phyloP scores from a whole-genome alignment of 2,113 vertebrate species.

The Ranitomeya variabilis region DNA sequence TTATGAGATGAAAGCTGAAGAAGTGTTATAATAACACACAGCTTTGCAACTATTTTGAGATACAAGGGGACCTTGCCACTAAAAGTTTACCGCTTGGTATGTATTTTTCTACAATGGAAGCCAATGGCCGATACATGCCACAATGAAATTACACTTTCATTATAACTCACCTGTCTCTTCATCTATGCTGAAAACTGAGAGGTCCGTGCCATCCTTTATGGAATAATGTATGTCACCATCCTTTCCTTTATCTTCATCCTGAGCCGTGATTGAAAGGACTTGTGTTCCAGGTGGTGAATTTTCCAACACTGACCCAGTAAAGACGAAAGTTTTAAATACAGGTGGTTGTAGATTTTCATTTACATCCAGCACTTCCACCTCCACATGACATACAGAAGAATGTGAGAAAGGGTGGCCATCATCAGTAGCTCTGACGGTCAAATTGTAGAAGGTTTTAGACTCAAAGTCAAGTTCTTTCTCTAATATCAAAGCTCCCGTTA shows the following conservation, averaged over 20 bases:
- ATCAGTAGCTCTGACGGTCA: conserved; percentile 87
- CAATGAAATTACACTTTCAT: background rate
- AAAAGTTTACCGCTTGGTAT: too few species aligned
- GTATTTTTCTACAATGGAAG: too few species aligned
- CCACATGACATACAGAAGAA: conserved; percentile 86
- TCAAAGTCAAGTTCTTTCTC: conserved; percentile 93
- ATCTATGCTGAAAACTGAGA: conserved; percentile 84
- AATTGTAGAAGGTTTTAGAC: conserved; percentile 80
- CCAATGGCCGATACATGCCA: too few species aligned
- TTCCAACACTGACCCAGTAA: conserved; percentile 83
- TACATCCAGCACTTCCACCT: conserved; percentile 87
- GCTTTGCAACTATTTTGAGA: too few species aligned
- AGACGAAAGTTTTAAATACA: conserved; percentile 82
- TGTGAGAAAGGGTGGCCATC: conserved; percentile 81
- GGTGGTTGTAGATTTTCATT: conserved; percentile 92
- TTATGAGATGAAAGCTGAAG: too few species aligned
- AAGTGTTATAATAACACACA: too few species aligned
- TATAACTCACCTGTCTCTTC: conserved; percentile 85
- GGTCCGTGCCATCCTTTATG: conserved; percentile 85
- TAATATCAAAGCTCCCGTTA: conserved; percentile 81
- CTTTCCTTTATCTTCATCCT: conserved; percentile 82
- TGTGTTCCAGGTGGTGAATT: conserved; percentile 80
- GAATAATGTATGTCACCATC: conserved; percentile 89
- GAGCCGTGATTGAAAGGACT: conserved; percentile 78
- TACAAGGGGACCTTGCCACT: too few species aligned